Evolutionary conservation across 2,113 vertebrate genomes (phyloP).

Genomic region (Brienomyrus brachyistius): DNA sequence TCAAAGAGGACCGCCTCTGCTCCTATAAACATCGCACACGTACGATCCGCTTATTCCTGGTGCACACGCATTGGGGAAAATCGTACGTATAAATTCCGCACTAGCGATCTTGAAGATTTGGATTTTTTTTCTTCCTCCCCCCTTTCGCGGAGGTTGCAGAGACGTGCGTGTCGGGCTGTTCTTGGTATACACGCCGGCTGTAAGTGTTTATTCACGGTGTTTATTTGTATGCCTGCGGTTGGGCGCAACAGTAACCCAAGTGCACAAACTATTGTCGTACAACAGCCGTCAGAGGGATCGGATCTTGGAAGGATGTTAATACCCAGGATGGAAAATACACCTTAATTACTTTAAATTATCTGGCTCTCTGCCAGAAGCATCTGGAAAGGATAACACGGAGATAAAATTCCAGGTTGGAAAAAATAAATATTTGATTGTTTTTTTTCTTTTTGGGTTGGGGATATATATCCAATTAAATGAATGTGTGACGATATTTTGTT

Average conservation of each 20-base stretch:
- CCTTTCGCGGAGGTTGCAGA: neutral
- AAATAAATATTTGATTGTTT: neutral
- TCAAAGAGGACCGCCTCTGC: neutral
- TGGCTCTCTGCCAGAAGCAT: slow-evolving; percentile 53
- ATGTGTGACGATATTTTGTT: neutral
- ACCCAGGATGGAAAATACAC: slow-evolving; percentile 41
- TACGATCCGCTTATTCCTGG: neutral
- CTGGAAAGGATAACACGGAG: slow-evolving; percentile 56
- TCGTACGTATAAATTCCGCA: neutral
- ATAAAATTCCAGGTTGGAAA: slow-evolving; percentile 36
- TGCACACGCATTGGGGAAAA: neutral
- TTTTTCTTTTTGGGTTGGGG: neutral
- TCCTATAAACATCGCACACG: neutral
- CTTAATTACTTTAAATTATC: slow-evolving; percentile 33
- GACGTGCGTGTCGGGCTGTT: neutral
- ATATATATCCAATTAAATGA: neutral
- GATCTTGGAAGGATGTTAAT: slow-evolving; percentile 35
- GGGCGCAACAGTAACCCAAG: neutral
- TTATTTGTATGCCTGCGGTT: slow-evolving; percentile 5
- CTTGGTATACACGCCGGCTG: neutral
- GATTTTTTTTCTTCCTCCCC: neutral
- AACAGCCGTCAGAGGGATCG: slow-evolving; percentile 9
- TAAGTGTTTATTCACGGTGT: slow-evolving; percentile 8
- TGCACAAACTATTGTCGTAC: neutral
- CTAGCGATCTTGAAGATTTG: neutral